A percentile compares a stretch with the other conserved stretches of the same genome.
phyloP scores from a whole-genome alignment of 1,140 invertebrate species.

The Drosophila cardini region DNA sequence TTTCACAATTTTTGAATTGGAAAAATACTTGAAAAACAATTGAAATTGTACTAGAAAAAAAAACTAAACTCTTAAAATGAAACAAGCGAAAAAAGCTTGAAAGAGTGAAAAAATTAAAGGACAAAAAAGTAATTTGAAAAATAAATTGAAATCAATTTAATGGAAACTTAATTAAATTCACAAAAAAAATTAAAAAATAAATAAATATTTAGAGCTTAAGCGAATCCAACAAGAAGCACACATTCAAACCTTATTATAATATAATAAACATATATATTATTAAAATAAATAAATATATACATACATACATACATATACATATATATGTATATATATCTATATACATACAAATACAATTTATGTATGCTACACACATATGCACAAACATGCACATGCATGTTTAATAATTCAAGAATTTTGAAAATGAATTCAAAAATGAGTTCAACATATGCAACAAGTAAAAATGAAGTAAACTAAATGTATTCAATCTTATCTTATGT shows the following conservation, averaged over 20 bases:
- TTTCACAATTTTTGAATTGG: slow-evolving; percentile 20
- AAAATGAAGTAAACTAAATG: slow-evolving; percentile 58
- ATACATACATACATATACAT: slow-evolving; percentile 29
- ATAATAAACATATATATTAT: slow-evolving; percentile 11
- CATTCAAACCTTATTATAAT: slow-evolving; percentile 41
- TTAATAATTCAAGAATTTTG: slow-evolving; percentile 38
- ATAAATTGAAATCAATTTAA: slow-evolving; percentile 45
- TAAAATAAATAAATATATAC: slow-evolving; percentile 32
- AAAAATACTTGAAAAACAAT: slow-evolving; percentile 2
- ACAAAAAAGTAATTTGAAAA: slow-evolving; percentile 42
- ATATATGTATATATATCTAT: slow-evolving; percentile 28
- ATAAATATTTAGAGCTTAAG: slow-evolving; percentile 45
- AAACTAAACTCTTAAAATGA: neutral
- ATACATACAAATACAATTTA: slow-evolving; percentile 53
- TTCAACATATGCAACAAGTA: slow-evolving; percentile 33
- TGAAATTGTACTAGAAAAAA: slow-evolving; percentile 11
- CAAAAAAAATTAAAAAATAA: slow-evolving; percentile 30
- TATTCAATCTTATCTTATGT: slow-evolving; percentile 72
- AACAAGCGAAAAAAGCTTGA: neutral
- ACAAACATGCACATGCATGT: slow-evolving; percentile 48
- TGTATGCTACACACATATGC: slow-evolving; percentile 48
- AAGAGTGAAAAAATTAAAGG: slow-evolving; percentile 7
- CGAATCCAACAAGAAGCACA: slow-evolving; percentile 42
- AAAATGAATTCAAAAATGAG: slow-evolving; percentile 22
- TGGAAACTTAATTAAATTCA: slow-evolving; percentile 52